Conservation (phyloP, 2,113 vertebrate species). For the Entosphenus tridentatus region DNA sequence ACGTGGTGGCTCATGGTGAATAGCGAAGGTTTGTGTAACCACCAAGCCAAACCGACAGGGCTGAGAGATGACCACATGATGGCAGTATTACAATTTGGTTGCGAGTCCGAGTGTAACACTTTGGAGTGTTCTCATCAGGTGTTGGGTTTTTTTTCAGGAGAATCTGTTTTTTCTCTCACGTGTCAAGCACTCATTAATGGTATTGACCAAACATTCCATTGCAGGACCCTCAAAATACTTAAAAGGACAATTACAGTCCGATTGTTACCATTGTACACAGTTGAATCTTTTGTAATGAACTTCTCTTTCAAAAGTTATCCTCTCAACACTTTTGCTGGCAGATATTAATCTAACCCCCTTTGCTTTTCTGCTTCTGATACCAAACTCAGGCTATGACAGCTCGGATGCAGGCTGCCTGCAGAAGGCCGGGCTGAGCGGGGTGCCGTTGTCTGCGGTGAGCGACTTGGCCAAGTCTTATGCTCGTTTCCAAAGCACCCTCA, state of each 20-base stretch:
- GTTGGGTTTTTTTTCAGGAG: too few relatives aligned
- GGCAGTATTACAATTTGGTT: too few relatives aligned
- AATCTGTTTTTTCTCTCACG: too few relatives aligned
- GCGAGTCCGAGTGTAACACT: too few relatives aligned
- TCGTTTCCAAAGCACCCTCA: constrained; percentile 34
- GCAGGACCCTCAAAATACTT: neutral
- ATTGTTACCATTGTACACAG: neutral
- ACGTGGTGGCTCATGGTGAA: neutral
- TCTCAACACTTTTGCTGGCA: neutral
- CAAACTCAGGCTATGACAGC: constrained; percentile 34
- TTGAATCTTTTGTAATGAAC: neutral
- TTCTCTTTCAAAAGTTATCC: neutral
- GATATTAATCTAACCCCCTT: rapidly evolving
- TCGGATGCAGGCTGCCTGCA: constrained; percentile 45
- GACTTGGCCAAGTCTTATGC: constrained; percentile 27
- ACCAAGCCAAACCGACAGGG: too few relatives aligned
- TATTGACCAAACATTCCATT: neutral
- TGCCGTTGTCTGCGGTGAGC: constrained; percentile 30
- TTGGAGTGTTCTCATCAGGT: too few relatives aligned
- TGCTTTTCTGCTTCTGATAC: constrained; percentile 6
- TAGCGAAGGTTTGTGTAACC: neutral
- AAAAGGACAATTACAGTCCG: neutral
- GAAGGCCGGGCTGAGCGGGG: constrained; percentile 38
- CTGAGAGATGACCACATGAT: too few relatives aligned
- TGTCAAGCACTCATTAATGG: neutral